A percentile compares a stretch with the other conserved stretches of the same genome.
phyloP scores from a whole-genome alignment of 2,113 vertebrate species.

The Heloderma charlesbogerti region DNA sequence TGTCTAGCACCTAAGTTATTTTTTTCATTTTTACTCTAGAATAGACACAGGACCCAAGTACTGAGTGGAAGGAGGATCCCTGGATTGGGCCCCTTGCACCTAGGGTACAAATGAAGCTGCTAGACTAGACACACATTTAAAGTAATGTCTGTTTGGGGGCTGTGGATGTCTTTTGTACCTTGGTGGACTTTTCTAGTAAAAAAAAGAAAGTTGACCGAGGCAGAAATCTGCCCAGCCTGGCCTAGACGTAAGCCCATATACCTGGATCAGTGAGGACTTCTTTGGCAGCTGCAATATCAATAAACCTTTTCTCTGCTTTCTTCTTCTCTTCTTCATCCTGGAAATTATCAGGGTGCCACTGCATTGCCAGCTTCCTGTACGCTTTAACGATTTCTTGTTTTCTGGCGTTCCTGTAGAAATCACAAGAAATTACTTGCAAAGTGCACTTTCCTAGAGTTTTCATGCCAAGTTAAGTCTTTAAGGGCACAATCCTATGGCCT shows the following conservation, averaged over 20 bases:
- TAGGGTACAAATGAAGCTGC: too few relatives aligned
- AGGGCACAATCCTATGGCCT: too few relatives aligned
- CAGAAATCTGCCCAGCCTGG: not conserved
- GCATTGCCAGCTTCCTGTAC: conserved; percentile 94
- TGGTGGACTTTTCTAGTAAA: not conserved
- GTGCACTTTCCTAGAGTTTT: not conserved
- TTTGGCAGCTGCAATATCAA: conserved; percentile 97
- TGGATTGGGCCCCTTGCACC: too few relatives aligned
- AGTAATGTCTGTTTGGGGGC: too few relatives aligned
- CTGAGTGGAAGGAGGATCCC: too few relatives aligned
- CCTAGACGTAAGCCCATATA: conserved; percentile 55
- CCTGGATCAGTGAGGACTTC: conserved; percentile 98
- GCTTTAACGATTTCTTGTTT: conserved; percentile 98
- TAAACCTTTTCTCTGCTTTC: conserved; percentile 96
- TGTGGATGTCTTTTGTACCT: too few relatives aligned
- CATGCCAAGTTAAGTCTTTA: not conserved
- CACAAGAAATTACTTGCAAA: not conserved
- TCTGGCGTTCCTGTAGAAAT: conserved; percentile 87
- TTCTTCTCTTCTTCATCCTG: conserved; percentile 95
- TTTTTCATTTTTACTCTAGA: too few relatives aligned
- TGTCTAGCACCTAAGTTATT: too few relatives aligned
- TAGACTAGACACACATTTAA: too few relatives aligned
- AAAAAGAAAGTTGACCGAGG: not conserved
- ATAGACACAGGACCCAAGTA: too few relatives aligned
- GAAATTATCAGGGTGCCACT: conserved; percentile 99